These are phyloP conservation scores for Limonius californicus DNA, from an alignment of 1,140 invertebrate species.

Conservation along the genomic window DNA sequence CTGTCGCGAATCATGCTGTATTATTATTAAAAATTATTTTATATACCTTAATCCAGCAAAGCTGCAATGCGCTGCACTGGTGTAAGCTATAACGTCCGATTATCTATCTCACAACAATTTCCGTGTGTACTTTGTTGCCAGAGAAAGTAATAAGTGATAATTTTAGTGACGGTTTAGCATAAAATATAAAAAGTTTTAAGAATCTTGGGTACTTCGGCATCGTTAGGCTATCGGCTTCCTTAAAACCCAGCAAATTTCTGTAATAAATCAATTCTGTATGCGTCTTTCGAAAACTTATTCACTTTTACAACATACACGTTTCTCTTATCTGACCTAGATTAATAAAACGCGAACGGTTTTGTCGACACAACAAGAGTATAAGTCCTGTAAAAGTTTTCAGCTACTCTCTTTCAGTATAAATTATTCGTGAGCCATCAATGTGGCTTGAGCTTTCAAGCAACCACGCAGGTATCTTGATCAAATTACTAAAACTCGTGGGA, in stretches of 20 bases:
- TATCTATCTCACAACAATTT: too few species aligned
- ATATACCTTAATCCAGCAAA: too few species aligned
- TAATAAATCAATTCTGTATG: not conserved
- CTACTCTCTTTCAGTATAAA: conserved; percentile 24
- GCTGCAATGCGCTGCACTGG: too few species aligned
- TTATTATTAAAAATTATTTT: too few species aligned
- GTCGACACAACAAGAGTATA: conserved; percentile 7
- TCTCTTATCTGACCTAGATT: conserved; percentile 4
- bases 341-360: not conserved
- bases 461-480: conserved; percentile 23
- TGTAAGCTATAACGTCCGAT: too few species aligned
- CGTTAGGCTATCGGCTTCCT: too few species aligned
- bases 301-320: not conserved
- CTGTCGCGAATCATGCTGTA: too few species aligned
- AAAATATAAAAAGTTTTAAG: too few species aligned
- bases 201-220: too few species aligned
- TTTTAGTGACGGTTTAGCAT: too few species aligned
- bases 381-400: conserved; percentile 22
- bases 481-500: conserved; percentile 20
- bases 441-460: conserved; percentile 20
- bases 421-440: conserved; percentile 25
- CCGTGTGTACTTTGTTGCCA: too few species aligned
- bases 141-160: too few species aligned
- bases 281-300: not conserved
- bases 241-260: not conserved